These are phyloP conservation scores for Gymnorhina tibicen DNA, from an alignment of 2,113 vertebrate species.

Conservation along the genomic window DNA sequence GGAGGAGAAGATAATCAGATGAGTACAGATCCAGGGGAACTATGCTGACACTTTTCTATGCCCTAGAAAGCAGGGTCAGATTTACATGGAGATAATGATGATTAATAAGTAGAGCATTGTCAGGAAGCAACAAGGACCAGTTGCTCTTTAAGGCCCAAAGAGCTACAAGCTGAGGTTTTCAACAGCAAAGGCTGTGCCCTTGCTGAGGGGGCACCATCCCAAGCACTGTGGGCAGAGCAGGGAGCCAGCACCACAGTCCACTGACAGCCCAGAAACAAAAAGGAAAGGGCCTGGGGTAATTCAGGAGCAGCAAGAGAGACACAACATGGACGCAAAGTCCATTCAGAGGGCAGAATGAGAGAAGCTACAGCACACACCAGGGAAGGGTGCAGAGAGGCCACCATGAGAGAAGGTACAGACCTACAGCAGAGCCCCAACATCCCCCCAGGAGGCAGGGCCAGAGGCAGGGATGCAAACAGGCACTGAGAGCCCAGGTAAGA, in stretches of 20 bases:
- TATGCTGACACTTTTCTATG: not conserved
- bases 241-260: not conserved
- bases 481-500: rapidly evolving
- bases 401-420: not conserved
- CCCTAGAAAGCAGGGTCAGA: not conserved
- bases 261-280: not conserved
- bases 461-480: rapidly evolving
- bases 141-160: not conserved
- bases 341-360: not conserved
- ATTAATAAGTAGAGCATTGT: not conserved
- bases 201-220: not conserved
- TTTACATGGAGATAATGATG: not conserved
- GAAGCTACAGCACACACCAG: rapidly evolving
- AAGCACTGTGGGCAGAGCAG: not conserved
- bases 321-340: rapidly evolving
- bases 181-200: not conserved
- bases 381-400: not conserved
- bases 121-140: not conserved
- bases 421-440: not conserved
- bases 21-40: not conserved
- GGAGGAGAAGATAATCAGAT: not conserved
- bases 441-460: not conserved
- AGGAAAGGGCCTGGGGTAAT: not conserved
- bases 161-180: not conserved
- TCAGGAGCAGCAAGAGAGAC: not conserved